Base-by-base conservation (phyloP, 2,888 invertebrate genomes). In the Polylopha cassiicola region DNA sequence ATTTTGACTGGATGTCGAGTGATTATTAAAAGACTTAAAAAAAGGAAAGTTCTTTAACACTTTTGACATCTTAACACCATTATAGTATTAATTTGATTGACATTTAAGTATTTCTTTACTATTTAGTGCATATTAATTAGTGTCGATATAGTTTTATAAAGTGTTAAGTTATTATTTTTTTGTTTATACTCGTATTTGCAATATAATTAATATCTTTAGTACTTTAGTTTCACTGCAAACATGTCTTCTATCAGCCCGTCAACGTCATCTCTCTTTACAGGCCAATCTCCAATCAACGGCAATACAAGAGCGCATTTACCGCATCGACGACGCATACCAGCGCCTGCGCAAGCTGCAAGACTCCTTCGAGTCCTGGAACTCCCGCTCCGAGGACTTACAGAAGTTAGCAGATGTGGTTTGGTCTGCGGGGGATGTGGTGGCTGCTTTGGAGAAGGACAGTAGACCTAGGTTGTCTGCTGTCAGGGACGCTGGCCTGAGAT, bases 391-490 rank as follows among this genome's bases (percentile, higher is more conserved):
- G 0, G 86, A 88, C 32, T 58, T 89, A 9, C 70, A 77, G 3
- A 68, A 68, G 3, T 68, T 87, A 9, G 79, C 87, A 0, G 76
- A 78, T 23, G 65, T 70, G 0, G 84, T 89, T 32, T 81, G 86
- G 60, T 69, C 65, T 9, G 73, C 88, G 9, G 73, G 84, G 2
- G 86, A 87, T 4, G 61, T 74, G 0, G 80, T 90, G 0, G 77
- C 76, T 2, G 86, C 81, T 0, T 79, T 88, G 23, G 72, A 87
- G 7, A 63, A 71, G n/a, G 68, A 81, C 2, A 82, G 87, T 9
- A 67, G 81, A 31, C 78, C 79, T 0, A 44, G 53, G 33, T 45
- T 81, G 33, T 54, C 64, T 0, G 60, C 57, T 0, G 56, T 78
- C 1, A 63, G 64, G 28, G 76, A 77, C 29, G 47, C 60, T 1